These are phyloP conservation scores for Mythimna ferrago DNA, from an alignment of 2,888 invertebrate genomes.

Conservation along the genomic window DNA sequence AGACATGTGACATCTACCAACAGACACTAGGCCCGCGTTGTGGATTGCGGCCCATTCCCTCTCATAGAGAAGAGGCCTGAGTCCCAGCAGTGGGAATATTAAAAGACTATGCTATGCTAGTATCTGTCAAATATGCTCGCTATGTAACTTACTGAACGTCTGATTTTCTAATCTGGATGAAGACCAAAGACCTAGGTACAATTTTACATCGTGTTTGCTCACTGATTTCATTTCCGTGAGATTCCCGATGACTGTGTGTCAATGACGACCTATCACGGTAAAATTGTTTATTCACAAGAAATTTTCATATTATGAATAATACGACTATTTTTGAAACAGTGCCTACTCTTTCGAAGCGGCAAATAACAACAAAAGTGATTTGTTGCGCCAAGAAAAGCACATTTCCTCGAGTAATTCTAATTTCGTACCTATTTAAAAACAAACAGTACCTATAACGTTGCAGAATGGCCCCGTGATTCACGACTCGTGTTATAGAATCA, in stretches of 20 bases:
- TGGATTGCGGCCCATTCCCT: no score
- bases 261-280: not conserved
- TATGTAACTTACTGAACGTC: no score
- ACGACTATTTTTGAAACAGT: conserved; percentile 7
- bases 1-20: no score
- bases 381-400: conserved; percentile 23
- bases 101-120: no score
- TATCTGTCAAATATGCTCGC: no score
- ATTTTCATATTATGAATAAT: conserved; percentile 18
- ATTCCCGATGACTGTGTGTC: conserved; percentile 24
- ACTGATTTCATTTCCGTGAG: conserved; percentile 3
- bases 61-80: no score
- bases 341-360: conserved; percentile 15
- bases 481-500: conserved; percentile 29
- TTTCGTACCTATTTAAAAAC: not conserved
- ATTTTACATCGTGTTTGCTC: not conserved
- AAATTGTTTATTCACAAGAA: conserved; percentile 8
- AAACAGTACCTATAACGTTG: conserved; percentile 6
- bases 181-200: not conserved
- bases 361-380: conserved; percentile 15
- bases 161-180: not conserved
- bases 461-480: conserved; percentile 38
- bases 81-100: no score
- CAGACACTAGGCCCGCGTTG: no score
- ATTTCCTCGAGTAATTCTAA: not conserved